phyloP scores from a whole-genome alignment of 2,113 vertebrate species.

The Podocnemis expansa region DNA sequence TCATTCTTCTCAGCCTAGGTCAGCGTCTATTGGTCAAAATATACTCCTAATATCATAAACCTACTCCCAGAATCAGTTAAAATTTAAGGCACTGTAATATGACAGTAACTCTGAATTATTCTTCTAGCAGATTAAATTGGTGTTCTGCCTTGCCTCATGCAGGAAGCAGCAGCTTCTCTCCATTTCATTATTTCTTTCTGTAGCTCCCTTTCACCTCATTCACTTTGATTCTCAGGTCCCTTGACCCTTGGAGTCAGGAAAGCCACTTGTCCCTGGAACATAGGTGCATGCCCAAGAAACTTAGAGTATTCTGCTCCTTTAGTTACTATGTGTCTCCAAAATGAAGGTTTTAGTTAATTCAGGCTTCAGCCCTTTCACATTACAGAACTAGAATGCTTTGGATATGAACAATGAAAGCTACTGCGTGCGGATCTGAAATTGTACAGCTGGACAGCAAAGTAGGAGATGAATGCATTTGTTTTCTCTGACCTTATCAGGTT shows the following conservation, averaged over 20 bases:
- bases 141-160: background rate
- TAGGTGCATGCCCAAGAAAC: rapidly evolving
- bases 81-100: background rate
- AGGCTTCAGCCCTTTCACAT: background rate
- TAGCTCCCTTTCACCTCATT: background rate
- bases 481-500: background rate
- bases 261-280: rapidly evolving
- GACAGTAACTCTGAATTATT: background rate
- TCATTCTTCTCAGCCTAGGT: rapidly evolving
- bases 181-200: rapidly evolving
- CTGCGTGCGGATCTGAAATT: background rate
- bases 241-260: rapidly evolving
- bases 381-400: background rate
- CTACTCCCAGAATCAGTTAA: background rate
- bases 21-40: background rate
- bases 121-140: background rate
- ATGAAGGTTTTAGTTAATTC: rapidly evolving
- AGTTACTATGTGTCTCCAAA: background rate
- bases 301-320: background rate
- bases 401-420: background rate
- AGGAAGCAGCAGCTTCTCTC: rapidly evolving
- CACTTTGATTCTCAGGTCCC: rapidly evolving
- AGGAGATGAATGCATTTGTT: background rate
- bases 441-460: rapidly evolving
- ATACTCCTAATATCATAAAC: background rate